Evolutionary conservation across 2,113 vertebrate species (phyloP).

Genomic region (Paramisgurnus dabryanus): DNA sequence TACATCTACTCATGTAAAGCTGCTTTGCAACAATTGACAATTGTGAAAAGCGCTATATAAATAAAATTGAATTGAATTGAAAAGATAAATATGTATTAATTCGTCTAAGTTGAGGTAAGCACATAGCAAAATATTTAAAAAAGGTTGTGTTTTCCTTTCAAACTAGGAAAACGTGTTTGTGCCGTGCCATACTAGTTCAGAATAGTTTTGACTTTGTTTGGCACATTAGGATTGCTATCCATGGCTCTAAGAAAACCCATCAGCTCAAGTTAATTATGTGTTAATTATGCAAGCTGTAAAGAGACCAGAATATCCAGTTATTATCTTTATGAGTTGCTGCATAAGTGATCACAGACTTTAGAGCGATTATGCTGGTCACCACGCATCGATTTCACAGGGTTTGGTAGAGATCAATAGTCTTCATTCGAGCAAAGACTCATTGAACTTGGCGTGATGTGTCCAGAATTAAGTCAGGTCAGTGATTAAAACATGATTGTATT

Average conservation of each 20-base stretch:
- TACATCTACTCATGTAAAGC: no score
- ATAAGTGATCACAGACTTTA: constrained; percentile 40
- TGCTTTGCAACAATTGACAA: no score
- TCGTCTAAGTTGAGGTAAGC: no score
- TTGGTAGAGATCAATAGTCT: constrained; percentile 40
- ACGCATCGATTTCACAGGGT: constrained; percentile 26
- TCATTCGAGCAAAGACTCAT: constrained; percentile 20
- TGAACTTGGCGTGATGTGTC: background rate
- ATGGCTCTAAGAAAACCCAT: constrained; percentile 56
- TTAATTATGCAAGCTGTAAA: constrained; percentile 39
- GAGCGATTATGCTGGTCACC: constrained; percentile 23
- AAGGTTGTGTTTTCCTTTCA: no score
- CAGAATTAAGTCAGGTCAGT: constrained; percentile 32
- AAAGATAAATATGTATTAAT: no score
- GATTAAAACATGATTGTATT: constrained; percentile 43
- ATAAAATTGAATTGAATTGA: no score
- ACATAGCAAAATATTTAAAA: no score
- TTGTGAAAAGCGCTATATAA: no score
- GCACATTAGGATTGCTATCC: constrained; percentile 54
- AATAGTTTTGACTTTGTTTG: constrained; percentile 49
- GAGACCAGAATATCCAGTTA: constrained; percentile 29
- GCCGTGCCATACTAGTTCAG: constrained; percentile 26
- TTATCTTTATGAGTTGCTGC: constrained; percentile 37
- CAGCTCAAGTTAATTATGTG: constrained; percentile 48
- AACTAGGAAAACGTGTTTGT: no score